Evolutionary conservation across 64 coral and sea anemone genomes (phyloP).

Genomic region (Montipora sp.): DNA sequence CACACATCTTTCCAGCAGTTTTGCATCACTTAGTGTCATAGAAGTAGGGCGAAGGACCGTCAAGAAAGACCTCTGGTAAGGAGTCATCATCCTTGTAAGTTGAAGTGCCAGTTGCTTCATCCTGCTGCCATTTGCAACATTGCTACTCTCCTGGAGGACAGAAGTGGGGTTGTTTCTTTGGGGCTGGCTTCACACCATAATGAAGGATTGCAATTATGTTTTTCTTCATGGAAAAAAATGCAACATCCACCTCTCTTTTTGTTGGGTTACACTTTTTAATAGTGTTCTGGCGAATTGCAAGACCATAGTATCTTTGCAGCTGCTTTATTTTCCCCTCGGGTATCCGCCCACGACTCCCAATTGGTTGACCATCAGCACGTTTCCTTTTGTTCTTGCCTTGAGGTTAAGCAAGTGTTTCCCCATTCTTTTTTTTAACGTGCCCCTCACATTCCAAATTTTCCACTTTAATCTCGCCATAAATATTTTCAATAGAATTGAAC

Average conservation of each 20-base stretch:
- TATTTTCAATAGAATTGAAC: constrained; percentile 13
- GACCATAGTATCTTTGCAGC: constrained; percentile 64
- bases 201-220: constrained; percentile 68
- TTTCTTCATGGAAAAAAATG: constrained; percentile 63
- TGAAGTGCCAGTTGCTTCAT: constrained; percentile 35
- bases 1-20: constrained; percentile 46
- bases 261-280: constrained; percentile 31
- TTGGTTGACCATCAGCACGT: constrained; percentile 30
- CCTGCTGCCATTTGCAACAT: constrained; percentile 60
- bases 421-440: neutral
- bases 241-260: constrained; percentile 62
- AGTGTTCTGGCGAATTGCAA: constrained; percentile 69
- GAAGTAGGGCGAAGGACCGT: constrained; percentile 23
- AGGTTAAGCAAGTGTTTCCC: constrained; percentile 30
- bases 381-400: constrained; percentile 37
- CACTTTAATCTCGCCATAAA: constrained; percentile 24
- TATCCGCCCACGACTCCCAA: constrained; percentile 27
- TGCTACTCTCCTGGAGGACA: constrained; percentile 48
- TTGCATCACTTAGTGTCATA: constrained; percentile 55
- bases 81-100: constrained; percentile 18
- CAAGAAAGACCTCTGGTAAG: constrained; percentile 64
- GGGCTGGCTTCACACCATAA: constrained; percentile 23
- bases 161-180: constrained; percentile 53
- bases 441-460: constrained; percentile 38
- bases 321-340: constrained; percentile 52